Conservation (phyloP, 2,113 vertebrate genomes). For the Halichoeres trimaculatus region DNA sequence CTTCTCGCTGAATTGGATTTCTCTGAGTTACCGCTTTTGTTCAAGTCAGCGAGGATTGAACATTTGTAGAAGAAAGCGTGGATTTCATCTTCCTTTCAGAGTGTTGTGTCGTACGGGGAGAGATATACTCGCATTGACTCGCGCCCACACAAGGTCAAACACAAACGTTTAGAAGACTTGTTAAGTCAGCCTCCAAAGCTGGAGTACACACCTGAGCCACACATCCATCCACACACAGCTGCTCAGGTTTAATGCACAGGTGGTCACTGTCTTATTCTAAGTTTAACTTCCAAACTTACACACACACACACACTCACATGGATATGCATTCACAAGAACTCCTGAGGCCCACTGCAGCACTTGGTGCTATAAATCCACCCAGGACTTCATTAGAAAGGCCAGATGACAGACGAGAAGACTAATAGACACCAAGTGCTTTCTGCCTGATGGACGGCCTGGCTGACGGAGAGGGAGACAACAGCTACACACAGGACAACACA, state of each 20-base stretch:
- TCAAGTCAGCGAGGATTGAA: not conserved
- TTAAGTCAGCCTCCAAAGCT: not conserved
- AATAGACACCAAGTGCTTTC: conserved; percentile 66
- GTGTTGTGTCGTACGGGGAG: not conserved
- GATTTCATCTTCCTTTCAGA: not conserved
- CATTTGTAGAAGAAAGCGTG: not conserved
- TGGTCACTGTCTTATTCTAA: not conserved
- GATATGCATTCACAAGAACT: not conserved
- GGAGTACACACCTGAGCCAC: conserved; percentile 1
- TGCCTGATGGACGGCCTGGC: conserved; percentile 52
- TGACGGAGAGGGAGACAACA: conserved; percentile 22
- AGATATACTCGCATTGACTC: not conserved
- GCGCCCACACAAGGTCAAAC: conserved; percentile 1
- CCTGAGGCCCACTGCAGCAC: conserved; percentile 2
- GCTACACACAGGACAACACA: conserved; percentile 14
- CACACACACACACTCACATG: conserved; percentile 15
- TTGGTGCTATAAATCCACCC: conserved; percentile 63
- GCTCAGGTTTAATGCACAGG: not conserved
- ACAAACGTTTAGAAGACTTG: not conserved
- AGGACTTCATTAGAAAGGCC: conserved; percentile 75
- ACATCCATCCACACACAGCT: not conserved
- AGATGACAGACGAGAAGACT: conserved; percentile 70
- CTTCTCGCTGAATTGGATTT: conserved; percentile 6
- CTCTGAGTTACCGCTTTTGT: conserved; percentile 27
- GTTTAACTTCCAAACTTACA: conserved; percentile 4